These are phyloP conservation scores for Sinodicranocentrus sp. DNA, from an alignment of 2,888 invertebrate species.

Conservation along the genomic window DNA sequence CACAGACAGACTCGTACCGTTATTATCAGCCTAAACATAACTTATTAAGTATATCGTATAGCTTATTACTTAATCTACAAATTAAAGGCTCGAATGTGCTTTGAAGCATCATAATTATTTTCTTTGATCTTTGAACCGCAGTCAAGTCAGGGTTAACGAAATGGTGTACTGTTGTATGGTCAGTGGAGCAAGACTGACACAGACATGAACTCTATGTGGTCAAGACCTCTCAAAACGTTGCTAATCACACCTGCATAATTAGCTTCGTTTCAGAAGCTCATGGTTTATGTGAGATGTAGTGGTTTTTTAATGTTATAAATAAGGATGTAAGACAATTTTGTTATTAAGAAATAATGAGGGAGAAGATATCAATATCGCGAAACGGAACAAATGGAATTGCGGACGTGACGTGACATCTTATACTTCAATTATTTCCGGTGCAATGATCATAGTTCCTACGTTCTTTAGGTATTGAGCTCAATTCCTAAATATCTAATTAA, in stretches of 20 bases:
- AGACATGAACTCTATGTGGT: slow-evolving; percentile 7
- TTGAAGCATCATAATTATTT: slow-evolving; percentile 1
- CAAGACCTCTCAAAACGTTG: neutral
- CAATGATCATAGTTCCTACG: neutral
- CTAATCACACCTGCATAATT: no score
- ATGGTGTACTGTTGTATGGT: neutral
- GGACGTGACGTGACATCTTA: slow-evolving; percentile 60
- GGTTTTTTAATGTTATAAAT: no score
- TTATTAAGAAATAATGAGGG: no score
- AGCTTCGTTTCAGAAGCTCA: no score
- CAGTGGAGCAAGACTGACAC: neutral
- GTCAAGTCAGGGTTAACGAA: slow-evolving; percentile 24
- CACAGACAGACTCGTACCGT: no score
- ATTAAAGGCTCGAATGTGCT: neutral
- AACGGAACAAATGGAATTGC: slow-evolving; percentile 55
- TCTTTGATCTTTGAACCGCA: neutral
- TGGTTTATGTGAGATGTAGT: no score
- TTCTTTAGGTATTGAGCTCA: slow-evolving; percentile 12
- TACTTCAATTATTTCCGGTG: slow-evolving; percentile 57
- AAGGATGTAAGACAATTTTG: no score
- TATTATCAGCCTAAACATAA: neutral
- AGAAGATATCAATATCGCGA: no score
- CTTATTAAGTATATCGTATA: no score
- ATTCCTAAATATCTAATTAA: slow-evolving; percentile 41
- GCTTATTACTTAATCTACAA: neutral